phyloP scores from a whole-genome alignment of 1,140 invertebrate genomes.

The Galendromus occidentalis region DNA sequence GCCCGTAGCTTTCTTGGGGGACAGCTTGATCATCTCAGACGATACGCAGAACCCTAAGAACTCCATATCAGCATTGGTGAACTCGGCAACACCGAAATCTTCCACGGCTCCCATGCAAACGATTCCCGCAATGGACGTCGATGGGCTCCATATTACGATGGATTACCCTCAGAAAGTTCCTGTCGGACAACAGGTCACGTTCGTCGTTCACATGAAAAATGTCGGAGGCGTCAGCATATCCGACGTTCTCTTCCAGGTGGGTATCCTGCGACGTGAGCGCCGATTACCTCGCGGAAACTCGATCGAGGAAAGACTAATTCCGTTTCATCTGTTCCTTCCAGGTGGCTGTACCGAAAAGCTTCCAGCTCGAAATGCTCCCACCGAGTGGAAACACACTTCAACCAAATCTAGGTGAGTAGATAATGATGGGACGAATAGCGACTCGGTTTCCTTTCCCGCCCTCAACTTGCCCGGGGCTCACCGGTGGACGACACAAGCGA shows the following conservation, averaged over 20 bases:
- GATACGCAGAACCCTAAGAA: not conserved
- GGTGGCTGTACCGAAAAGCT: slow-evolving; percentile 4
- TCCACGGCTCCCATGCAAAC: not conserved
- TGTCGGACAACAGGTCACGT: not conserved
- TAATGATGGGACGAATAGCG: too few species aligned
- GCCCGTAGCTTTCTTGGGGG: not conserved
- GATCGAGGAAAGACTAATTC: too few species aligned
- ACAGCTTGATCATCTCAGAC: not conserved
- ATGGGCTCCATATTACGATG: not conserved
- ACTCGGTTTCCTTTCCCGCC: too few species aligned
- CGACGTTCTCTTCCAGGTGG: slow-evolving; percentile 3
- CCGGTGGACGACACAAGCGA: too few species aligned
- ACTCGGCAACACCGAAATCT: not conserved
- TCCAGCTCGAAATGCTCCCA: not conserved
- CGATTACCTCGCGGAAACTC: too few species aligned
- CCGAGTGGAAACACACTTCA: not conserved
- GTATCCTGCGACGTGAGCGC: too few species aligned
- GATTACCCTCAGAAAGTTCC: not conserved
- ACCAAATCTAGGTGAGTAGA: not conserved
- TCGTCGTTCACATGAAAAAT: not conserved
- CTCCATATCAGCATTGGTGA: not conserved
- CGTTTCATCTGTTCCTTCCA: not conserved
- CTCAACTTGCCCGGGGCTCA: too few species aligned
- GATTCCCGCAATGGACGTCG: not conserved
- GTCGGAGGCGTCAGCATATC: not conserved